Evolutionary conservation across 1,140 invertebrate species (phyloP).

Genomic region (Bombus consobrinus): DNA sequence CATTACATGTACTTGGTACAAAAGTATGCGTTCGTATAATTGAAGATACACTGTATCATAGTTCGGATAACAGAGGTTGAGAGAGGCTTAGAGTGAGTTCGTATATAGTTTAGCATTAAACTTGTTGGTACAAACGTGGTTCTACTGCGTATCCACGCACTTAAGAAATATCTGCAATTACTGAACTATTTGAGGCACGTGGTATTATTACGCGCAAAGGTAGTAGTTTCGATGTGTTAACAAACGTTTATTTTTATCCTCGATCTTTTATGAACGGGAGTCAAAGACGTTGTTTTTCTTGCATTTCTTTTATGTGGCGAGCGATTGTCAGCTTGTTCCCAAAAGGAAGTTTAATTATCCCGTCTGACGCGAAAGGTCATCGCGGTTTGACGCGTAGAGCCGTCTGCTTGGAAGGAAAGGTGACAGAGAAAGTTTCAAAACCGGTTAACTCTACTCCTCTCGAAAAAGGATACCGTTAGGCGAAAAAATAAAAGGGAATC

Average conservation of each 20-base stretch:
- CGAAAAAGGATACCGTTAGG: neutral
- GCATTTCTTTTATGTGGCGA: neutral
- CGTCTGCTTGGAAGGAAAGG: slow-evolving; percentile 45
- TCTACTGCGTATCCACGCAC: neutral
- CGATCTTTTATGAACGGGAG: neutral
- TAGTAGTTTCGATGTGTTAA: neutral
- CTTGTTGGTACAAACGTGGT: neutral
- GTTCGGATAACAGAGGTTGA: neutral
- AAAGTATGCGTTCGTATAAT: neutral
- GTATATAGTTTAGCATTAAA: neutral
- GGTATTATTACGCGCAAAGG: neutral
- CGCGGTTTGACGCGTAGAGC: slow-evolving; percentile 25
- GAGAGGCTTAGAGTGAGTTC: neutral
- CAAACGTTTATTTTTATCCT: neutral
- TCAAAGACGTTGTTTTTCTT: neutral
- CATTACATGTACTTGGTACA: too few species aligned
- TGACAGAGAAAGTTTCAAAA: slow-evolving; percentile 60
- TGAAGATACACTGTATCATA: fast-evolving
- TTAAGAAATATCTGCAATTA: neutral
- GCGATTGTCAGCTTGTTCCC: slow-evolving; percentile 30
- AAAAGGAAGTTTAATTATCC: slow-evolving; percentile 61
- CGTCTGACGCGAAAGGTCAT: slow-evolving; percentile 51
- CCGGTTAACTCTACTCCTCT: slow-evolving; percentile 39
- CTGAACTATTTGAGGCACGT: neutral
- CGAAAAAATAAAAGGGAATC: neutral